A percentile compares a stretch with the other conserved stretches of the same genome.
Evolutionary conservation across 2,888 invertebrate species (phyloP).

Genomic region (Tortricodes alternella): DNA sequence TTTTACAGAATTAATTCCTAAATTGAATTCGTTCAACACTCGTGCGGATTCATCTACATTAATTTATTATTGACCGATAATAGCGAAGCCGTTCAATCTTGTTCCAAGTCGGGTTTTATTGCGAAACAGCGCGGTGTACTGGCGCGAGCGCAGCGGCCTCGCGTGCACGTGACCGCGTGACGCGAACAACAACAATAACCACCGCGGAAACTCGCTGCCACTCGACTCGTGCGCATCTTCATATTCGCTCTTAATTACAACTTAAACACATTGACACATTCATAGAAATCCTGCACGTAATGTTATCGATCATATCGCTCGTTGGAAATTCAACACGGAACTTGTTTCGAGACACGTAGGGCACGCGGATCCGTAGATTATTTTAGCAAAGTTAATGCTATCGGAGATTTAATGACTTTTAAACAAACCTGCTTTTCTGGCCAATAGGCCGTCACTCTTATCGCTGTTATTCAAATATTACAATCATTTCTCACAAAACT

Average conservation of each 20-base stretch:
- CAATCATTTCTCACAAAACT: background rate
- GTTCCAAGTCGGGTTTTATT: conserved; percentile 42
- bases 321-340: conserved; percentile 22
- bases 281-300: conserved; percentile 26
- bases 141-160: conserved; percentile 51
- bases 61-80: conserved; percentile 41
- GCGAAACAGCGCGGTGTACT: conserved; percentile 36
- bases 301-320: conserved; percentile 16
- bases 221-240: conserved; percentile 36
- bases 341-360: conserved; percentile 20
- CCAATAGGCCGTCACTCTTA: background rate
- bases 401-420: background rate
- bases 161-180: conserved; percentile 38
- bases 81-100: conserved; percentile 45
- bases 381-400: background rate
- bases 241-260: conserved; percentile 34
- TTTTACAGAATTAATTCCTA: conserved; percentile 4
- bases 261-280: conserved; percentile 27
- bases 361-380: background rate
- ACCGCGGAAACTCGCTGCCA: conserved; percentile 27
- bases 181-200: conserved; percentile 52
- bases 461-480: background rate
- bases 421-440: background rate
- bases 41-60: conserved; percentile 30
- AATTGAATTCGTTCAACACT: conserved; percentile 13